Percentiles rank a stretch among this genome's conserved stretches.
Conservation (phyloP, 1,140 invertebrate genomes). For the Eufriesea mexicana region DNA sequence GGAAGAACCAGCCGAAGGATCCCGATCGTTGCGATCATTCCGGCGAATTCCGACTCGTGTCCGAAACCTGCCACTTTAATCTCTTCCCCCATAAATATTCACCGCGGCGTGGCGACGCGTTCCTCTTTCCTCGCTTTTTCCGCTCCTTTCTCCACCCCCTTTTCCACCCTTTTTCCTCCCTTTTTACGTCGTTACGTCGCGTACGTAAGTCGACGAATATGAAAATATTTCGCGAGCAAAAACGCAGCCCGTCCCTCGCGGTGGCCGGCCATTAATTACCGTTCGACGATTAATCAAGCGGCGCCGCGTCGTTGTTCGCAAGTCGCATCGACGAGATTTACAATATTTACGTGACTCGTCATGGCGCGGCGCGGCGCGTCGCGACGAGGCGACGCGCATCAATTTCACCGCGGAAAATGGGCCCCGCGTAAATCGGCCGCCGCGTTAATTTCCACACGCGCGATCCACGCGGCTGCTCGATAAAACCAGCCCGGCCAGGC, state of each 20-base stretch:
- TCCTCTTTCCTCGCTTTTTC: not conserved
- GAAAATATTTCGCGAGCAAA: slow-evolving; percentile 11
- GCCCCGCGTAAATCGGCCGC: slow-evolving; percentile 22
- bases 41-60: not conserved
- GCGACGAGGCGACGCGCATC: not conserved
- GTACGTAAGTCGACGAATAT: not conserved
- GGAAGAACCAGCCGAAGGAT: not conserved
- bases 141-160: not conserved
- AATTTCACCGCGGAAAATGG: slow-evolving; percentile 17
- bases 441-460: slow-evolving; percentile 26
- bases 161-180: not conserved
- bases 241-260: not conserved
- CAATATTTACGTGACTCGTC: slow-evolving; percentile 43
- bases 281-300: slow-evolving; percentile 27
- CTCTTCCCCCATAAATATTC: too few species aligned
- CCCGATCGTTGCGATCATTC: slow-evolving; percentile 9
- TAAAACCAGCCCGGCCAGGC: not conserved
- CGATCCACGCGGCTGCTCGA: not conserved
- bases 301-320: slow-evolving; percentile 15
- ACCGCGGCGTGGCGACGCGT: too few species aligned
- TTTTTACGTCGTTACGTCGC: not conserved
- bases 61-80: too few species aligned
- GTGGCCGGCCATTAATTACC: slow-evolving; percentile 13
- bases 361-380: not conserved
- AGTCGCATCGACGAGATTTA: slow-evolving; percentile 35